A percentile compares a stretch with the other conserved stretches of the same genome.
phyloP scores from a whole-genome alignment of 2,888 invertebrate genomes.

The Dastarcus helophoroides region DNA sequence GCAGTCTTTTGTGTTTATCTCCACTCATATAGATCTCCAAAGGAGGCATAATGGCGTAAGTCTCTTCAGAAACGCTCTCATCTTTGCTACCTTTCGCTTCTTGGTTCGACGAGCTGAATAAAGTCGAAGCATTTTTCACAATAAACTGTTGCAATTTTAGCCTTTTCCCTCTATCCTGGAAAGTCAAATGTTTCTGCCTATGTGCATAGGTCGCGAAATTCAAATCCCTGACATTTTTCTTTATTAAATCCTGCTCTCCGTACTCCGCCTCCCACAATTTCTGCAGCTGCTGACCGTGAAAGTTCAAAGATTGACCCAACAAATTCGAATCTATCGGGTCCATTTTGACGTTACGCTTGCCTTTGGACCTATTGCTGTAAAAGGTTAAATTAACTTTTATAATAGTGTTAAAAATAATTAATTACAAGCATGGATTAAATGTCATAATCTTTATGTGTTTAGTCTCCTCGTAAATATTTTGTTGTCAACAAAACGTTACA shows the following conservation, averaged over 20 bases:
- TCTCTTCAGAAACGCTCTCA: conserved; percentile 45
- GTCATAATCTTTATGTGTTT: too few relatives aligned
- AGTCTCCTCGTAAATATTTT: too few relatives aligned
- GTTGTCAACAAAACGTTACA: too few relatives aligned
- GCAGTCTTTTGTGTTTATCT: conserved; percentile 63
- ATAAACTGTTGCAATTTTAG: conserved; percentile 79
- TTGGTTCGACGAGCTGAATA: conserved; percentile 53
- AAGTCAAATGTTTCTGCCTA: conserved; percentile 68
- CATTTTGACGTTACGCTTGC: conserved; percentile 34
- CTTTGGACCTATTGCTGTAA: too few relatives aligned
- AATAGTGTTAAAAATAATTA: too few relatives aligned
- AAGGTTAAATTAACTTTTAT: too few relatives aligned
- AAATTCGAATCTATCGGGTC: conserved; percentile 44
- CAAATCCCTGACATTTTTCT: conserved; percentile 47
- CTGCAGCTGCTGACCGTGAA: conserved; percentile 77
- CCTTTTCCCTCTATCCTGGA: conserved; percentile 73
- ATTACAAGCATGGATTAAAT: too few relatives aligned
- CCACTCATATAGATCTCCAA: conserved; percentile 74
- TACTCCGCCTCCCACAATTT: conserved; percentile 81
- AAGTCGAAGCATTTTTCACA: conserved; percentile 67
- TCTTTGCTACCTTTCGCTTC: conserved; percentile 37
- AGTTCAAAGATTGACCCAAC: conserved; percentile 64
- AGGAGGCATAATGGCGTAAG: conserved; percentile 74
- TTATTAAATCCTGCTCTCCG: conserved; percentile 61
- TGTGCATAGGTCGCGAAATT: conserved; percentile 68